Conservation (phyloP, 2,888 invertebrate genomes). For the Dermolepida albohirtum region DNA sequence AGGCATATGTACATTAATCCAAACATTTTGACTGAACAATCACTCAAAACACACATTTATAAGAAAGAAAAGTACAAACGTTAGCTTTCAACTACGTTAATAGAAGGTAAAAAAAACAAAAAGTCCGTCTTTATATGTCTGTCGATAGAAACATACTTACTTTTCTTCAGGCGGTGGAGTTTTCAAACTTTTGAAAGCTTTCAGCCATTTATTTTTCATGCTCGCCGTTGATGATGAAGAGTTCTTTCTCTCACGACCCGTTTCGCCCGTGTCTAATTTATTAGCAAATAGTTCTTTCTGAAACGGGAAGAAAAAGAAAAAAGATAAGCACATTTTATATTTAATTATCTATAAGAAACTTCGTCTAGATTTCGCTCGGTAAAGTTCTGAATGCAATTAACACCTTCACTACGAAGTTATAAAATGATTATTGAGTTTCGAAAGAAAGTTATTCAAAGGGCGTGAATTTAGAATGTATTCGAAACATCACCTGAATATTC, state of each 20-base stretch:
- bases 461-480: no score
- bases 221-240: conserved; percentile 87
- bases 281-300: conserved; percentile 89
- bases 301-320: conserved; percentile 52
- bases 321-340: not conserved
- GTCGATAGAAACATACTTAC: conserved; percentile 67
- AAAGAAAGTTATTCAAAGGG: no score
- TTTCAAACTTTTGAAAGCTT: conserved; percentile 95
- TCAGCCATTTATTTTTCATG: conserved; percentile 98
- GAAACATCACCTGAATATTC: no score
- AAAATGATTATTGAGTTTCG: no score
- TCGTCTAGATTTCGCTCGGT: not conserved
- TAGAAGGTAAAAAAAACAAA: conserved; percentile 15
- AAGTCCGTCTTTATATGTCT: conserved; percentile 2
- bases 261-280: conserved; percentile 74
- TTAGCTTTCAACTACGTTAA: conserved; percentile 20
- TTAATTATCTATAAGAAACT: not conserved
- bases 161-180: conserved; percentile 77
- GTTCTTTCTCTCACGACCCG: conserved; percentile 83
- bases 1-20: conserved; percentile 21
- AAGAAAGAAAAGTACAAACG: conserved; percentile 13
- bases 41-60: conserved; percentile 18
- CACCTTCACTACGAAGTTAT: no score
- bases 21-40: conserved; percentile 18
- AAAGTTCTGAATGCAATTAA: no score